Evolutionary conservation across 23 tunicate genomes (phyloP).

Genomic region (Oikopleura dioica): DNA sequence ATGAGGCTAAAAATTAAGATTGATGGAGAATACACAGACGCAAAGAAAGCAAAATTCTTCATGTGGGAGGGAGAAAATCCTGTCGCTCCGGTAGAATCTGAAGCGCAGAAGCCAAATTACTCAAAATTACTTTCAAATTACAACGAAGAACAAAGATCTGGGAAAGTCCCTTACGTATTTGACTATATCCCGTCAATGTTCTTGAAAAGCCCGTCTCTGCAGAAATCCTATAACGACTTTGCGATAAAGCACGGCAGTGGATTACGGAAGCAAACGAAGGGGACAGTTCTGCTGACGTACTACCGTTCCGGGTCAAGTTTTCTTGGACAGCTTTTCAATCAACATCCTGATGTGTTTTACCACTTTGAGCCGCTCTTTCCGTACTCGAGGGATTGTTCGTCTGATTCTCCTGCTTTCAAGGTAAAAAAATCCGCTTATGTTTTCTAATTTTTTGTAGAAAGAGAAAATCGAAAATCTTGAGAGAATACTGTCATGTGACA

Average conservation of each 20-base stretch:
- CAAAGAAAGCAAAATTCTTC: neutral
- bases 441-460: no score
- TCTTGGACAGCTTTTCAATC: constrained; percentile 12
- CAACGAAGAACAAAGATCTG: neutral
- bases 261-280: neutral
- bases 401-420: constrained; percentile 1
- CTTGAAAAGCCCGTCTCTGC: neutral
- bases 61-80: constrained; percentile 5
- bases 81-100: no score
- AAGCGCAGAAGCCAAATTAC: neutral
- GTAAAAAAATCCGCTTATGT: no score
- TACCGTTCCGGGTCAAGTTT: neutral
- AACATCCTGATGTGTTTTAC: constrained; percentile 12
- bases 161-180: neutral
- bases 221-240: neutral
- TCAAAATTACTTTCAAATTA: neutral
- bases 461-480: neutral
- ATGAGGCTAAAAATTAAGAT: no score
- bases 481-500: neutral
- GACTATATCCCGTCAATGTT: neutral
- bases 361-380: constrained; percentile 11
- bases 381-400: neutral
- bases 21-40: no score
- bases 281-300: constrained; percentile 15
- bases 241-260: neutral